Evolutionary conservation across 2,888 invertebrate species (phyloP).

Genomic region (Meteorus colon): DNA sequence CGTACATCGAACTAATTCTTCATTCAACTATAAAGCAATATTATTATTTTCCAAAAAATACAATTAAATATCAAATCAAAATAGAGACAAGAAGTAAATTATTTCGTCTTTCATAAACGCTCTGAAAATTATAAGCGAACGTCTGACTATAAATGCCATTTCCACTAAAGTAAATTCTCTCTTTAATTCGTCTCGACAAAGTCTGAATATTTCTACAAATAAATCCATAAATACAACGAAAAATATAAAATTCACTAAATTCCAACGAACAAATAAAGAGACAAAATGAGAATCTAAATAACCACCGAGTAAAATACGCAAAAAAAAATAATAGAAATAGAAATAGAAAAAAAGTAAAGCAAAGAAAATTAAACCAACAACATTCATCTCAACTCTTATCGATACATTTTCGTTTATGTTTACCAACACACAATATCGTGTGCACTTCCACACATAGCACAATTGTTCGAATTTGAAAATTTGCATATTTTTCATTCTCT

Average conservation of each 20-base stretch:
- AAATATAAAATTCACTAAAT: background rate
- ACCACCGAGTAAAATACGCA: no score
- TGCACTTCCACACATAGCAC: background rate
- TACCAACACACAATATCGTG: background rate
- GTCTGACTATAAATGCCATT: background rate
- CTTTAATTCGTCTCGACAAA: background rate
- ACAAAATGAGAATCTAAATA: no score
- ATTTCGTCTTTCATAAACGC: background rate
- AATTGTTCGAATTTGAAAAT: constrained; percentile 33
- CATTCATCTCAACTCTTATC: background rate
- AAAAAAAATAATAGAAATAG: background rate
- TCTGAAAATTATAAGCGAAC: background rate
- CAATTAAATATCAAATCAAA: background rate
- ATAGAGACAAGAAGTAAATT: background rate
- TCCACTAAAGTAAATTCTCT: background rate
- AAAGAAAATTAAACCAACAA: background rate
- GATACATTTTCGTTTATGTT: background rate
- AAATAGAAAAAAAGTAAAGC: background rate
- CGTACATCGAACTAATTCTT: background rate
- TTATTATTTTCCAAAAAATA: background rate
- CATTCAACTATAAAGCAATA: background rate
- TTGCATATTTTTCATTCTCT: constrained; percentile 27
- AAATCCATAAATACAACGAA: background rate
- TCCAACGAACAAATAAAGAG: no score
- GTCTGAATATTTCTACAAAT: background rate